Base-by-base conservation (phyloP, 1,140 invertebrate species). In the Trachymyrmex septentrionalis region DNA sequence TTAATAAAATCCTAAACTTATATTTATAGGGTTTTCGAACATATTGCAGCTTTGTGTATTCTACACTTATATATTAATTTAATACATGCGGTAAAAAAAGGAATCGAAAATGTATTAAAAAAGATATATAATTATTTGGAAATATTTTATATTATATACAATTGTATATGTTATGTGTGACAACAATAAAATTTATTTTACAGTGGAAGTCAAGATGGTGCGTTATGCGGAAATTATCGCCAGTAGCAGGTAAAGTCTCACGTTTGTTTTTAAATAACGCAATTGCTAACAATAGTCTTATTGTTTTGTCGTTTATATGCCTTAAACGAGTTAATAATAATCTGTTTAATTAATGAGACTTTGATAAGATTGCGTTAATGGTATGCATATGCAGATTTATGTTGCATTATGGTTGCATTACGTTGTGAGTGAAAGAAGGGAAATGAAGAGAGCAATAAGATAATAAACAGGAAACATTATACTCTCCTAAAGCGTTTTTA, bases 131-230 rank as follows among this genome's bases (percentile, higher is more conserved):
- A 44, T 12, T 19, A 30, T 44, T 16, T 21, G 1, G 2, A 48
- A 30, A 38, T 38, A 38, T 9, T 44, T 34, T 24, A 16, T 76
- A 38, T 63, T 50, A 27, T 64, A 69, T 64, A 69, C 6, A 44
- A 24, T 9, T 75, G 7, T 38, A 1, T 38, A 1, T 34, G 34
- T 34, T n/a, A n/a, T n/a, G n/a, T n/a, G n/a, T n/a, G n/a, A n/a
- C 72, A 69, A 66, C 66, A 72, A 48, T 85, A 61, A 93, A 64
- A 93, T 94, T 87, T 92, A 81, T 92, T 94, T 92, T 96, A 89
- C 96, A 97, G 97, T 98, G 97, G 97, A 98, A 98, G 94, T 96
- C 97, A 89, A 96, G 97, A 94, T 98, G 97, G 97, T 97, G 97
- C 94, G 97, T 98, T 73, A 96, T 98, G 96, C 96, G 97, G 92